Evolutionary conservation across 2,113 vertebrate genomes (phyloP).

Genomic region (Pterocles burchelli): DNA sequence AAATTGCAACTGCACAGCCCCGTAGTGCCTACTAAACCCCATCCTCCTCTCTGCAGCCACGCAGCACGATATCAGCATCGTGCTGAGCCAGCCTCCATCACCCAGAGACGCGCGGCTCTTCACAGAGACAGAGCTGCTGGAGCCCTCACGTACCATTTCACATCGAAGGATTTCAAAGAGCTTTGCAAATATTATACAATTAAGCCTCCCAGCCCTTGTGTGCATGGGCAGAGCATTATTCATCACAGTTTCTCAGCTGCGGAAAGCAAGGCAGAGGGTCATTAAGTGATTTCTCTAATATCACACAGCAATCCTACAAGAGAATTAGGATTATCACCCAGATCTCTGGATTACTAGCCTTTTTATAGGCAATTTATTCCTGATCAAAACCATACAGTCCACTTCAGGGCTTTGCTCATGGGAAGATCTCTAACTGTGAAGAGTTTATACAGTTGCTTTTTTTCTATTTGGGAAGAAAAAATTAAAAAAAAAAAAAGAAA

Average conservation of each 20-base stretch:
- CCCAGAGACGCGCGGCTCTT: background rate
- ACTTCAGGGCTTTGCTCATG: background rate
- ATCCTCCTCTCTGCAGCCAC: background rate
- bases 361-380: background rate
- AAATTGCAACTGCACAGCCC: background rate
- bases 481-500: background rate
- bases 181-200: background rate
- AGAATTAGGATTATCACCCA: conserved; percentile 17
- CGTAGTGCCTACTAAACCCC: background rate
- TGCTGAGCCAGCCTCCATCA: background rate
- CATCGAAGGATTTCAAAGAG: background rate
- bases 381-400: background rate
- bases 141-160: background rate
- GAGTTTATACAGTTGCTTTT: background rate
- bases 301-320: background rate
- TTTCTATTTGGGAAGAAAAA: background rate
- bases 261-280: background rate
- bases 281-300: background rate
- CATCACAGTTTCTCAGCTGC: background rate
- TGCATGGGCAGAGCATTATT: background rate
- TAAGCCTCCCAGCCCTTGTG: background rate
- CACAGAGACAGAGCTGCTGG: background rate
- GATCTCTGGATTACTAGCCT: background rate
- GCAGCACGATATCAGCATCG: fast-evolving
- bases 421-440: background rate